Conservation (phyloP, 2,888 invertebrate species). For the Suillia variegata region DNA sequence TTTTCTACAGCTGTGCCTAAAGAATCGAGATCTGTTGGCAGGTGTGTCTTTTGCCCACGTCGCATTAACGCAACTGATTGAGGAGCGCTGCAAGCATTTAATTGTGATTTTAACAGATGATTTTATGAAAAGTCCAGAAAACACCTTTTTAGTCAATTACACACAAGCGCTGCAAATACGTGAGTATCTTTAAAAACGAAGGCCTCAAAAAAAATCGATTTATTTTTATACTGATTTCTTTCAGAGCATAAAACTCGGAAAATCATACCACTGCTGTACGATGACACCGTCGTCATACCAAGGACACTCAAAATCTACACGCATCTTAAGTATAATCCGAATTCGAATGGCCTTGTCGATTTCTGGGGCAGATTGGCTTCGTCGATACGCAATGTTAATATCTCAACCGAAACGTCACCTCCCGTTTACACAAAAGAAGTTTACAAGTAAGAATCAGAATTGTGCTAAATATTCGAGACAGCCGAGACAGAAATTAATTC, state of each 20-base stretch:
- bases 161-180: conserved; percentile 83
- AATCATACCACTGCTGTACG: conserved; percentile 75
- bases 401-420: conserved; percentile 17
- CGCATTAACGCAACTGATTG: conserved; percentile 74
- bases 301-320: conserved; percentile 70
- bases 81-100: conserved; percentile 77
- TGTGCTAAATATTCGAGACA: too few relatives aligned
- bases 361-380: conserved; percentile 74
- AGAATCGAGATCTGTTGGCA: conserved; percentile 73
- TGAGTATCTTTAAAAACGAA: conserved; percentile 59
- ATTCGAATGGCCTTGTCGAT: conserved; percentile 65
- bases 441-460: conserved; percentile 31
- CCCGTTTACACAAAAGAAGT: conserved; percentile 25
- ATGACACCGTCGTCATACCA: conserved; percentile 68
- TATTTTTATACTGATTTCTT: conserved; percentile 12
- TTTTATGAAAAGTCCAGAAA: conserved; percentile 75
- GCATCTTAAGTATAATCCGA: conserved; percentile 66
- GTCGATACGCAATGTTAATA: conserved; percentile 58
- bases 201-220: not conserved
- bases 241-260: conserved; percentile 67
- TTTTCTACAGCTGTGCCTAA: conserved; percentile 71
- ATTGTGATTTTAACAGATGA: conserved; percentile 79
- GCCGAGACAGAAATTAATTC: too few relatives aligned
- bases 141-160: conserved; percentile 78
- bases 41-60: conserved; percentile 75